phyloP scores from a whole-genome alignment of 2,113 vertebrate genomes.

The Channa argus region DNA sequence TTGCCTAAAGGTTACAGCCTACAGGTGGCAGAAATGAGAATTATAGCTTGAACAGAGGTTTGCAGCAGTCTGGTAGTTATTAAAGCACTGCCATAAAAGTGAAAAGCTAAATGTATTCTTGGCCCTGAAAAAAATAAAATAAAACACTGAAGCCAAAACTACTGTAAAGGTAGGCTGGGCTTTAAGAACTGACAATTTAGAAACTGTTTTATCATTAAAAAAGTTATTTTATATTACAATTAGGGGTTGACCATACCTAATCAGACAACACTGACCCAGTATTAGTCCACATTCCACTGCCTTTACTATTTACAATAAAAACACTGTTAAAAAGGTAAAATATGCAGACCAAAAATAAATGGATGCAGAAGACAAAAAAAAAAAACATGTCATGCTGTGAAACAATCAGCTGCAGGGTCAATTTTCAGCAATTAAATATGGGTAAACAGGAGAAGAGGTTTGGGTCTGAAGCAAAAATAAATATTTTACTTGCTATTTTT shows the following conservation, averaged over 20 bases:
- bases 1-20: conserved; percentile 53
- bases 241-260: conserved; percentile 25
- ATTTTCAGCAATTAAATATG: conserved; percentile 63
- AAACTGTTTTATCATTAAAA: not conserved
- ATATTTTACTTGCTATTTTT: conserved; percentile 32
- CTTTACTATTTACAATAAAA: conserved; percentile 31
- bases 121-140: not conserved
- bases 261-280: conserved; percentile 24
- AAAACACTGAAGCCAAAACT: not conserved
- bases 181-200: conserved; percentile 2
- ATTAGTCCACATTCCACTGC: conserved; percentile 31
- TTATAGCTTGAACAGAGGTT: conserved; percentile 17
- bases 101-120: not conserved
- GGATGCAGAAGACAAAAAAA: conserved; percentile 20
- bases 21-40: conserved; percentile 70
- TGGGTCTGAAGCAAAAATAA: conserved; percentile 17
- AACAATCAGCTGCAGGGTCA: conserved; percentile 66
- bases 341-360: conserved; percentile 36
- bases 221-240: conserved; percentile 27
- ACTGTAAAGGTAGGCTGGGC: not conserved
- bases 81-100: conserved; percentile 5
- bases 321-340: conserved; percentile 36
- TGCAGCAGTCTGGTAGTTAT: not conserved
- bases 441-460: conserved; percentile 24
- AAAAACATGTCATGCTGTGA: conserved; percentile 49